Conservation (phyloP, 2,888 invertebrate genomes). For the Drosophila barbarae region DNA sequence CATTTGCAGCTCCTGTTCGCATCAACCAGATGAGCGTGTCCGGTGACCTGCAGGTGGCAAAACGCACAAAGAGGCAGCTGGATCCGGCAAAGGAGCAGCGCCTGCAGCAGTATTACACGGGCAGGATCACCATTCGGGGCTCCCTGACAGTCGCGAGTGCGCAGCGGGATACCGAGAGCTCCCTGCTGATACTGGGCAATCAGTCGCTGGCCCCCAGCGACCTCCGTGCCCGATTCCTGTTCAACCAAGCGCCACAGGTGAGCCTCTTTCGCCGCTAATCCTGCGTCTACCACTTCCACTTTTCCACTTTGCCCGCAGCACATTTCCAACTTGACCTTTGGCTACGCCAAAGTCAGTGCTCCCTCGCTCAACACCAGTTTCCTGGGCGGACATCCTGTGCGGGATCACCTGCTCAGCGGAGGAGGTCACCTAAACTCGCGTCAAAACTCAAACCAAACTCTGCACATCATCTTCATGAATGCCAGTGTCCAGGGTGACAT, state of each 20-base stretch:
- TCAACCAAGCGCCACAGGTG: conserved; percentile 69
- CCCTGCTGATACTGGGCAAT: conserved; percentile 32
- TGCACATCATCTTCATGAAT: conserved; percentile 67
- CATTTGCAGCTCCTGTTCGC: conserved; percentile 70
- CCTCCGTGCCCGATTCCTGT: conserved; percentile 57
- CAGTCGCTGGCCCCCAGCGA: conserved; percentile 46
- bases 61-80: conserved; percentile 33
- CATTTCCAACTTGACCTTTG: conserved; percentile 56
- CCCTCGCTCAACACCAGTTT: conserved; percentile 51
- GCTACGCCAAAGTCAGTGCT: conserved; percentile 59
- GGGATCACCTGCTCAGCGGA: conserved; percentile 60
- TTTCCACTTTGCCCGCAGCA: conserved; percentile 39
- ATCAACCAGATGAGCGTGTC: conserved; percentile 68
- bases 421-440: conserved; percentile 1
- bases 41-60: conserved; percentile 58
- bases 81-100: conserved; percentile 15
- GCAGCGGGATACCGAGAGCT: conserved; percentile 39
- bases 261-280: background rate
- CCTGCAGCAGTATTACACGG: conserved; percentile 73
- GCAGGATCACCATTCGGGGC: conserved; percentile 69
- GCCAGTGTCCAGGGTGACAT: conserved; percentile 63
- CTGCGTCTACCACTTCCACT: background rate
- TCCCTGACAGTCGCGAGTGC: conserved; percentile 68
- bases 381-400: conserved; percentile 60
- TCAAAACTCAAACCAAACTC: background rate